Evolutionary conservation across 2,113 vertebrate genomes (phyloP).

Genomic region (Sapajus apella): DNA sequence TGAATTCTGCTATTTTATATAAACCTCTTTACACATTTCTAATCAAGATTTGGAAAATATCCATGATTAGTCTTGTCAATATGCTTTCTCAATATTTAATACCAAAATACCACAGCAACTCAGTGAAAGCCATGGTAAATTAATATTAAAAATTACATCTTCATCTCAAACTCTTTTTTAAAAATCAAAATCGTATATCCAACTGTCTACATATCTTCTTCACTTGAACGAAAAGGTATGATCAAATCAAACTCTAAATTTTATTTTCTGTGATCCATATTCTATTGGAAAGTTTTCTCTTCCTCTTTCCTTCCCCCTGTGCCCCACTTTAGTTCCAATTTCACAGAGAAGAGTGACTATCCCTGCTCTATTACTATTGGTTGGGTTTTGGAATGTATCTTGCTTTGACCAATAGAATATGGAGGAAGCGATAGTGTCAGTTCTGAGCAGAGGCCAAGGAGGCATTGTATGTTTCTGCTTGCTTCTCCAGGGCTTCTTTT

Average conservation of each 20-base stretch:
- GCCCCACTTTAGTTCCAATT: fast-evolving
- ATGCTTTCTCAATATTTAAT: conserved; percentile 60
- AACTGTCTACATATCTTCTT: not conserved
- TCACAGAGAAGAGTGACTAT: not conserved
- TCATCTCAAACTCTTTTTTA: not conserved
- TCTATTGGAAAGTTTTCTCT: not conserved
- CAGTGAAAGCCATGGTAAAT: conserved; percentile 52
- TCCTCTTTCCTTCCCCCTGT: fast-evolving
- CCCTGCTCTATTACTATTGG: too few relatives aligned
- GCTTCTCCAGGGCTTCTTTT: not conserved
- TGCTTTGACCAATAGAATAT: not conserved
- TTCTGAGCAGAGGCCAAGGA: not conserved
- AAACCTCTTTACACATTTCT: conserved; percentile 67
- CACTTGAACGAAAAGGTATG: not conserved
- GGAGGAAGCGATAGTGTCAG: fast-evolving
- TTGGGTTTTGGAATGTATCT: fast-evolving
- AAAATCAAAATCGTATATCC: not conserved
- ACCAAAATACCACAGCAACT: conserved; percentile 39
- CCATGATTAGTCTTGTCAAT: conserved; percentile 48
- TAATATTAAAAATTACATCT: conserved; percentile 28
- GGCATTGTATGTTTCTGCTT: not conserved
- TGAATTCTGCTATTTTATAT: conserved; percentile 65
- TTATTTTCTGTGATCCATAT: not conserved
- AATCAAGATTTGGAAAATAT: conserved; percentile 64
- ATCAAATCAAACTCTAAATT: not conserved